Percentiles rank a stretch among this genome's conserved stretches.
Conservation (phyloP, 2,888 invertebrate species). For the Opisthograptis luteolata region DNA sequence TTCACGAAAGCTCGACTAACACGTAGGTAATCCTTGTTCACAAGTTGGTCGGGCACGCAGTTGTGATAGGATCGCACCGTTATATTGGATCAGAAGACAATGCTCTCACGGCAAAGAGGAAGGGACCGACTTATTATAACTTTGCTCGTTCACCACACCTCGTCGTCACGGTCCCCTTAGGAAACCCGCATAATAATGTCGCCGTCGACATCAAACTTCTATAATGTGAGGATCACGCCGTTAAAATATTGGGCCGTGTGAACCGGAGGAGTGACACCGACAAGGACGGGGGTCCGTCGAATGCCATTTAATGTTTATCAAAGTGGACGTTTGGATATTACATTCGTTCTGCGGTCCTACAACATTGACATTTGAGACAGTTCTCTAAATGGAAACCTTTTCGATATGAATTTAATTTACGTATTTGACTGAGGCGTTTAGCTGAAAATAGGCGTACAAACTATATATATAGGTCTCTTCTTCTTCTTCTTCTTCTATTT, state of each 20-base stretch:
- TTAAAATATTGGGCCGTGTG: constrained; percentile 61
- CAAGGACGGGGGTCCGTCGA: constrained; percentile 57
- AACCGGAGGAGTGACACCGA: constrained; percentile 53
- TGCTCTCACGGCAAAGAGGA: constrained; percentile 58
- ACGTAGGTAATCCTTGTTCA: constrained; percentile 33
- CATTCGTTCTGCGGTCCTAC: constrained; percentile 31
- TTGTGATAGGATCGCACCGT: constrained; percentile 46
- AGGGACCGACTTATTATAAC: constrained; percentile 76
- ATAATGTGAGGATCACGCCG: constrained; percentile 61
- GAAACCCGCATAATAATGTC: constrained; percentile 71
- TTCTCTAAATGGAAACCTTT: constrained; percentile 23
- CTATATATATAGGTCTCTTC: too few species aligned
- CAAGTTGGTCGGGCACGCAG: constrained; percentile 34
- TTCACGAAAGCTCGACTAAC: constrained; percentile 21
- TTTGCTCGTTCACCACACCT: constrained; percentile 76
- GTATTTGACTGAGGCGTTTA: constrained; percentile 6
- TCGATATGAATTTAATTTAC: constrained; percentile 23
- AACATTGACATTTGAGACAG: constrained; percentile 29
- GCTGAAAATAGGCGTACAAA: too few species aligned
- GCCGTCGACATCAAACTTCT: constrained; percentile 60
- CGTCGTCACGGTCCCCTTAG: constrained; percentile 58
- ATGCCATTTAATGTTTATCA: constrained; percentile 52
- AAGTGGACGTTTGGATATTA: constrained; percentile 48
- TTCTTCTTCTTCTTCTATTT: too few species aligned
- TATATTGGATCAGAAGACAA: constrained; percentile 67